Evolutionary conservation across 2,797 vertebrate species (phyloP).

Genomic region (Bucorvus abyssinicus): DNA sequence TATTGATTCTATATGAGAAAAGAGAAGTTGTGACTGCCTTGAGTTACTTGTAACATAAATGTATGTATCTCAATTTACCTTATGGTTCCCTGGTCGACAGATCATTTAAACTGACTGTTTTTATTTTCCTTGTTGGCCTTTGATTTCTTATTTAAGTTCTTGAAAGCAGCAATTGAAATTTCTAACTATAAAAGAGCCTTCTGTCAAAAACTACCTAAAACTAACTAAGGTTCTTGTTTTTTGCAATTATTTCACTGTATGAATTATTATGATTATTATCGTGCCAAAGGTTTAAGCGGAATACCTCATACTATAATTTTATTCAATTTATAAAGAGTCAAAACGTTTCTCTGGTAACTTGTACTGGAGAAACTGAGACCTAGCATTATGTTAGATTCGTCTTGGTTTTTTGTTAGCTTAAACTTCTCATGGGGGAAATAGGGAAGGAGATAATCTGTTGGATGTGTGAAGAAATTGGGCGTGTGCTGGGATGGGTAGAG

Average conservation of each 20-base stretch:
- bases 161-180: background rate
- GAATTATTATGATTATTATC: background rate
- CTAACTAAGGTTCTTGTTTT: background rate
- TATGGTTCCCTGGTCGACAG: background rate
- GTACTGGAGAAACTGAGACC: background rate
- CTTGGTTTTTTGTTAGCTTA: background rate
- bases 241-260: background rate
- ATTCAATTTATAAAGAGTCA: background rate
- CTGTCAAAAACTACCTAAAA: background rate
- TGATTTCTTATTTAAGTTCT: slow-evolving; percentile 55
- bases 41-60: background rate
- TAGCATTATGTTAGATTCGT: background rate
- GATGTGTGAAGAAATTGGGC: background rate
- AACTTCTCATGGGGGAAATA: background rate
- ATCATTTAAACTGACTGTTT: slow-evolving; percentile 33
- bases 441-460: background rate
- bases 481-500: background rate
- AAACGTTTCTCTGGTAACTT: background rate
- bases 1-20: background rate
- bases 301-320: background rate
- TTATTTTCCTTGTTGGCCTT: slow-evolving; percentile 49
- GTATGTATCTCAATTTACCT: slow-evolving; percentile 22
- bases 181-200: background rate
- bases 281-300: background rate
- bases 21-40: background rate